Percentiles rank a stretch among this genome's conserved stretches.
These are phyloP conservation scores for Xiphophorus hellerii DNA, from an alignment of 2,113 vertebrate genomes.

Conservation along the genomic window DNA sequence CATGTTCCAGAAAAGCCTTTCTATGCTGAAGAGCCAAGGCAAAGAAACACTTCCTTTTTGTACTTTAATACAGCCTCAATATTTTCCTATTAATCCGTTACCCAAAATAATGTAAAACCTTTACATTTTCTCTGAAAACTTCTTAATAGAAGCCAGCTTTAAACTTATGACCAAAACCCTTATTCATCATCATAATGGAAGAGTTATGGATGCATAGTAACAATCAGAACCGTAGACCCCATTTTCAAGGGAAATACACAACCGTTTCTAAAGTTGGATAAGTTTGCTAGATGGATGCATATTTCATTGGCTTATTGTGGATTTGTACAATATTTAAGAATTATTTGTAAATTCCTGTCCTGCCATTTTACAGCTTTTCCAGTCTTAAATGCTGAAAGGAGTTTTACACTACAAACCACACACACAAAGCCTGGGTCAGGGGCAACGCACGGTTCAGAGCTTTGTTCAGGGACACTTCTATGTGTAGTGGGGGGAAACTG, in stretches of 20 bases:
- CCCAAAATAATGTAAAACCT: not conserved
- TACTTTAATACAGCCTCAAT: slow-evolving; percentile 8
- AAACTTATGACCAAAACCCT: not conserved
- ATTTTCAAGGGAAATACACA: not conserved
- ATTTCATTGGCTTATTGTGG: not conserved
- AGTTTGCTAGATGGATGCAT: not conserved
- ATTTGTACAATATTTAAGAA: too few relatives aligned
- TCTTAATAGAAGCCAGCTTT: not conserved
- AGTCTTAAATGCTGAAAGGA: not conserved
- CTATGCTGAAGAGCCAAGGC: slow-evolving; percentile 1
- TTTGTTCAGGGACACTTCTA: not conserved
- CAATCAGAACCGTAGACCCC: not conserved
- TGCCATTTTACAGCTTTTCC: not conserved
- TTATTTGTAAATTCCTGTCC: not conserved
- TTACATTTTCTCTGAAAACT: too few relatives aligned
- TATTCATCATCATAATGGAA: too few relatives aligned
- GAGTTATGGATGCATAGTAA: too few relatives aligned
- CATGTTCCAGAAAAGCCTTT: slow-evolving; percentile 6
- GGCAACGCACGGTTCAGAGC: not conserved
- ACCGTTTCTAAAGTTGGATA: not conserved
- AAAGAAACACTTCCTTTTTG: slow-evolving; percentile 35
- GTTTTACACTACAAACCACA: not conserved
- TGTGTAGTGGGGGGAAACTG: not conserved
- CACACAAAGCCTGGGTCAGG: not conserved
- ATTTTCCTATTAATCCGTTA: slow-evolving; percentile 29